These are phyloP conservation scores for Lagopus leucura DNA, from an alignment of 2,113 vertebrate species.

Conservation along the genomic window DNA sequence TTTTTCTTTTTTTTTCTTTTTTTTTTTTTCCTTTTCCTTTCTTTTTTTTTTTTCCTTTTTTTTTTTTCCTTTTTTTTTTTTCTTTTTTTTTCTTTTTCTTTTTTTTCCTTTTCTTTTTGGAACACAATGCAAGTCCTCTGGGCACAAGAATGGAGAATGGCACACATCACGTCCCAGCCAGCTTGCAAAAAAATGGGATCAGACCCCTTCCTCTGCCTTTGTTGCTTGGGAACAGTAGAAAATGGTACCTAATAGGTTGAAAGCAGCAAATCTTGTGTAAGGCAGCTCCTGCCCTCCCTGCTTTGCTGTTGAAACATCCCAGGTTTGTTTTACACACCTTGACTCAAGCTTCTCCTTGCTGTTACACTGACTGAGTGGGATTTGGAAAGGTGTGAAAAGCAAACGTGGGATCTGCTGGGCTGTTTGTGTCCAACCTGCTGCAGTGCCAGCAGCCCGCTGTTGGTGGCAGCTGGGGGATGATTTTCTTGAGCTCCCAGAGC, in stretches of 20 bases:
- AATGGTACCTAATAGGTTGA: neutral
- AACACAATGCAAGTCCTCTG: constrained; percentile 54
- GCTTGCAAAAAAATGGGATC: constrained; percentile 25
- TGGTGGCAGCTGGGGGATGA: rapidly evolving
- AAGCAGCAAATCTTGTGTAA: neutral
- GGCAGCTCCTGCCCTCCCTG: neutral
- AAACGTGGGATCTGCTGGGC: rapidly evolving
- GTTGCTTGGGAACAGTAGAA: neutral
- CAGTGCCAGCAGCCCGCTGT: neutral
- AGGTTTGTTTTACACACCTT: neutral
- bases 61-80: too few species aligned
- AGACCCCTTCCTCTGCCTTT: neutral
- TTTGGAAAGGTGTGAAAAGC: neutral
- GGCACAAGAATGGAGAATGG: constrained; percentile 55
- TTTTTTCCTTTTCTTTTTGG: neutral
- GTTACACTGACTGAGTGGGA: rapidly evolving
- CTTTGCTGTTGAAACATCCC: neutral
- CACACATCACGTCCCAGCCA: neutral
- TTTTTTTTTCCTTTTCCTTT: neutral
- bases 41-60: neutral
- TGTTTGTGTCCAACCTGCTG: neutral
- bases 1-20: neutral
- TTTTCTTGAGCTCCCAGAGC: neutral
- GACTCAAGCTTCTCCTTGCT: neutral
- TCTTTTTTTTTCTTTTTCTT: too few species aligned